Conservation (phyloP, 2,888 invertebrate species). For the Nephrocerus scutellatus region DNA sequence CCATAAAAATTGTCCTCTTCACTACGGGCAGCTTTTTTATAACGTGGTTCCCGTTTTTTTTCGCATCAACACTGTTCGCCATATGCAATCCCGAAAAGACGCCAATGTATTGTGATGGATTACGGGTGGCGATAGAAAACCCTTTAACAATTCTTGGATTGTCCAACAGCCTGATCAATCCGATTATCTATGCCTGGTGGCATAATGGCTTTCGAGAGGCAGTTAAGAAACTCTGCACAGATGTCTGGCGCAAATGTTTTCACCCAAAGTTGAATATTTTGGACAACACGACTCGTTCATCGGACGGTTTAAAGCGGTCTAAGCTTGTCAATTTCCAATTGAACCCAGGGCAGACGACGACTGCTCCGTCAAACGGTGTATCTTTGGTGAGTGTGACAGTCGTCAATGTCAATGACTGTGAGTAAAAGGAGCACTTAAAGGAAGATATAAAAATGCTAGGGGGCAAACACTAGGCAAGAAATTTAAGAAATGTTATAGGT, state of each 20-base stretch:
- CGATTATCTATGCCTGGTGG: constrained; percentile 65
- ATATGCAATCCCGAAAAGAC: constrained; percentile 50
- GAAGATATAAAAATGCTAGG: too few species aligned
- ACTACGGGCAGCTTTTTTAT: constrained; percentile 56
- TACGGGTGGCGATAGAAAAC: constrained; percentile 52
- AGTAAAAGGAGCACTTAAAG: too few species aligned
- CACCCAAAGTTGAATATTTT: constrained; percentile 4
- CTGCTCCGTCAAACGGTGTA: too few species aligned
- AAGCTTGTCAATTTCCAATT: too few species aligned
- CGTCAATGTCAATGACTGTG: too few species aligned
- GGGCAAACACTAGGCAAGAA: too few species aligned
- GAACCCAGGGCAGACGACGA: too few species aligned
- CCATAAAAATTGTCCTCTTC: constrained; percentile 56
- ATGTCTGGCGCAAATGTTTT: constrained; percentile 10
- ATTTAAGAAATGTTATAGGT: too few species aligned
- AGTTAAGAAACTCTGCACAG: constrained; percentile 21
- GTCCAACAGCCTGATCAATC: constrained; percentile 57
- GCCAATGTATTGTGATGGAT: constrained; percentile 49
- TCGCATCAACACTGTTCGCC: constrained; percentile 53
- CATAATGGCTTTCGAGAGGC: constrained; percentile 56
- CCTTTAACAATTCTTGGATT: constrained; percentile 57
- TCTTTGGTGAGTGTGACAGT: too few species aligned
- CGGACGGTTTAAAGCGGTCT: too few species aligned
- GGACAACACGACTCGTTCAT: not conserved
- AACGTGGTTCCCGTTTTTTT: constrained; percentile 59